Percentiles rank a stretch among this genome's conserved stretches.
Evolutionary conservation across 2,888 invertebrate genomes (phyloP).

Genomic region (Drosophila kuntzei): DNA sequence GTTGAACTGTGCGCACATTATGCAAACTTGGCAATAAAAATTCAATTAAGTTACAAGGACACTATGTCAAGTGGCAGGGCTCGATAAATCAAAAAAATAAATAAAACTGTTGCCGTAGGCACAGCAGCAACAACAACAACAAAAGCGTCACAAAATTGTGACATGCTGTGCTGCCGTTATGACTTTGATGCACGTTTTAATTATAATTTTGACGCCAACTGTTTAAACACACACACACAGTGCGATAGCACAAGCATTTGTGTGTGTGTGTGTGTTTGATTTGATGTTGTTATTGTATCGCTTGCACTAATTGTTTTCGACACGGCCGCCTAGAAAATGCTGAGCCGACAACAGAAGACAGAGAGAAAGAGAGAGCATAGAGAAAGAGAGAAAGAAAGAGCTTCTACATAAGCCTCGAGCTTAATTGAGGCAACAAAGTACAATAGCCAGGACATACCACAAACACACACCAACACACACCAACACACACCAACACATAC

Average conservation of each 20-base stretch:
- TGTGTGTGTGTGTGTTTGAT: constrained; percentile 24
- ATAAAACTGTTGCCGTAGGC: neutral
- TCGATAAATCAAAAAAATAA: constrained; percentile 54
- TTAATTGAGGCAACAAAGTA: constrained; percentile 64
- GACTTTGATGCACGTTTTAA: constrained; percentile 83
- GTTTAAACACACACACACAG: constrained; percentile 60
- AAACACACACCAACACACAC: constrained; percentile 25
- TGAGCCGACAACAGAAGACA: constrained; percentile 33
- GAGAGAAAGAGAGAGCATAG: neutral
- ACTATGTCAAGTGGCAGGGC: constrained; percentile 68
- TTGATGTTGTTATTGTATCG: constrained; percentile 53
- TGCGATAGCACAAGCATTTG: constrained; percentile 43
- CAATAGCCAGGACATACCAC: constrained; percentile 64
- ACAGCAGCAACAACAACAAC: constrained; percentile 18
- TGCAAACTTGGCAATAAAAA: constrained; percentile 82
- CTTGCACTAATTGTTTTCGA: constrained; percentile 66
- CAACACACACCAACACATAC: no score
- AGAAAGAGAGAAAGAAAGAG: neutral
- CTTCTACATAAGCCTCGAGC: constrained; percentile 43
- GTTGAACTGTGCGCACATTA: constrained; percentile 55
- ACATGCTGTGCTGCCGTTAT: constrained; percentile 73
- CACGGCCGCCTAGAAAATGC: constrained; percentile 40
- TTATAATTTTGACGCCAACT: constrained; percentile 82
- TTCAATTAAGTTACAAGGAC: constrained; percentile 79
- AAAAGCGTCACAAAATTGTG: constrained; percentile 63